Conservation (phyloP, 1,140 invertebrate species). For the Chironomus striatipennis region DNA sequence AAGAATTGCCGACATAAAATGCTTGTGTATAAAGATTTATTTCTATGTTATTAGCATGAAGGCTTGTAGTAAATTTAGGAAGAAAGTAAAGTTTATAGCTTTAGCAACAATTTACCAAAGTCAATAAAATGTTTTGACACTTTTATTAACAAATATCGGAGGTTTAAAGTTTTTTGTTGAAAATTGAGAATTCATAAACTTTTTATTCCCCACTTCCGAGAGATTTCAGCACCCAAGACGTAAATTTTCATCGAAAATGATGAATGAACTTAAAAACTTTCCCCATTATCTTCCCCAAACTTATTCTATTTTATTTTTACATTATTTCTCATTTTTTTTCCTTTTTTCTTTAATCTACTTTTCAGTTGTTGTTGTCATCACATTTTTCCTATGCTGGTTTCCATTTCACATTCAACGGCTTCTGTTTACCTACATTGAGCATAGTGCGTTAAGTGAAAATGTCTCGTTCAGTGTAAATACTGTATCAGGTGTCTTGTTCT, state of each 20-base stretch:
- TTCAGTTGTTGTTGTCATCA: slow-evolving; percentile 80
- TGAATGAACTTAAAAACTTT: not conserved
- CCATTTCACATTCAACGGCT: slow-evolving; percentile 80
- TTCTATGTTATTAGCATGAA: too few species aligned
- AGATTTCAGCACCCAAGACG: not conserved
- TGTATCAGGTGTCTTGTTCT: slow-evolving; percentile 57
- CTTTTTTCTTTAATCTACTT: slow-evolving; percentile 29
- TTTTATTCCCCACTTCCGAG: not conserved
- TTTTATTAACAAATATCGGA: too few species aligned
- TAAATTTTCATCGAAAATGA: not conserved
- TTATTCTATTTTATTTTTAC: not conserved
- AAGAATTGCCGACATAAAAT: too few species aligned
- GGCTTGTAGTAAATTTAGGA: too few species aligned
- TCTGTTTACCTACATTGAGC: slow-evolving; percentile 47
- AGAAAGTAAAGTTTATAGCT: too few species aligned
- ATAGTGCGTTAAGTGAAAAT: slow-evolving; percentile 41
- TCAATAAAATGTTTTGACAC: not conserved
- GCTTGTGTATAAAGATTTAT: too few species aligned
- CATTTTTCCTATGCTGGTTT: slow-evolving; percentile 87
- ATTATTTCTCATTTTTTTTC: not conserved
- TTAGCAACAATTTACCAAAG: too few species aligned
- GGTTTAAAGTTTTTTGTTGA: too few species aligned
- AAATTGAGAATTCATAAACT: not conserved
- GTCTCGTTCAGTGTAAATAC: slow-evolving; percentile 44
- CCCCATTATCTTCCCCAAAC: too few species aligned